Evolutionary conservation across 2,113 vertebrate species (phyloP).

Genomic region (Origma solitaria): DNA sequence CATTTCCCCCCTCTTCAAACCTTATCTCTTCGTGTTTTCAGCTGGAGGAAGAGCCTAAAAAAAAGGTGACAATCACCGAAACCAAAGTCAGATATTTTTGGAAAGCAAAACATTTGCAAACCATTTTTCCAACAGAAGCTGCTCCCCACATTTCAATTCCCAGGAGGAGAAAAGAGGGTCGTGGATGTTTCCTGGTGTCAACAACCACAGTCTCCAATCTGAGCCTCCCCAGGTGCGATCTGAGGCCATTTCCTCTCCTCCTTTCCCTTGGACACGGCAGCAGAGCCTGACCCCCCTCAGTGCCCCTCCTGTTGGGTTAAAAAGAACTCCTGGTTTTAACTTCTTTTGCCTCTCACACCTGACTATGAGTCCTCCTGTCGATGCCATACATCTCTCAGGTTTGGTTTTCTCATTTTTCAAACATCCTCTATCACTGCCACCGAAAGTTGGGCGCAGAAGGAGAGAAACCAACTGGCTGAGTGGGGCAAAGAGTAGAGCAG

Average conservation of each 20-base stretch:
- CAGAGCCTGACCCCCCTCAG: not conserved
- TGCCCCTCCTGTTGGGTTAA: not conserved
- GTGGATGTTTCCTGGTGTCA: not conserved
- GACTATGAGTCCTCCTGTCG: not conserved
- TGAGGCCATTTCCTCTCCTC: not conserved
- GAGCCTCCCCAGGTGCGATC: not conserved
- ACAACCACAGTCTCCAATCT: not conserved
- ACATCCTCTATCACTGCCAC: accelerated
- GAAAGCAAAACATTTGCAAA: not conserved
- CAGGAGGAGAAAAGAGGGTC: not conserved
- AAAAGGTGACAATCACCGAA: not conserved
- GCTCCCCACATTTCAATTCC: not conserved
- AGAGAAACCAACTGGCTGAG: not conserved
- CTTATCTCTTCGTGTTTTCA: not conserved
- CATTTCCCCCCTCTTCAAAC: not conserved
- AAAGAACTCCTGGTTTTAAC: not conserved
- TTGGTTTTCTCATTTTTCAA: not conserved
- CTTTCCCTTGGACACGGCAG: not conserved
- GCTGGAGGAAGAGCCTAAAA: not conserved
- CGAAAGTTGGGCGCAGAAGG: not conserved
- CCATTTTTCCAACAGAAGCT: not conserved
- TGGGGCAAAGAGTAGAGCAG: not conserved
- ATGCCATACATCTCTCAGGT: not conserved
- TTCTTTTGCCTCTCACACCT: not conserved
- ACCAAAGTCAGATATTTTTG: not conserved